Percentiles rank a stretch among this genome's conserved stretches.
Evolutionary conservation across 2,113 vertebrate genomes (phyloP).

Genomic region (Semnopithecus entellus): DNA sequence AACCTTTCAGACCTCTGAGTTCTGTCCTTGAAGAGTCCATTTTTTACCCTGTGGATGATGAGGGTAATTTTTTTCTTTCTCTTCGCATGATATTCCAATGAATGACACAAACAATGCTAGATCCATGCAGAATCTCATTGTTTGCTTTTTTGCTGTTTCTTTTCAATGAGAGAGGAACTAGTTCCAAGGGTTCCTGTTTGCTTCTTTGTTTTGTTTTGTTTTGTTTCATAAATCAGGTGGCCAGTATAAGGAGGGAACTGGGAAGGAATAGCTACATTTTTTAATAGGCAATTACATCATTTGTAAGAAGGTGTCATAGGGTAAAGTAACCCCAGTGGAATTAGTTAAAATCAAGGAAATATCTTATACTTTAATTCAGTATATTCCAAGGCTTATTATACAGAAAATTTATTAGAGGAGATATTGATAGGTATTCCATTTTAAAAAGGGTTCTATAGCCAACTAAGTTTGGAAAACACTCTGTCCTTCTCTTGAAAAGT

Average conservation of each 20-base stretch:
- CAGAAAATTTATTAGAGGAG: background rate
- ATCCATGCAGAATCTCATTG: background rate
- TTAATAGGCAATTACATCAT: background rate
- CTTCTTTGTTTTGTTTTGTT: background rate
- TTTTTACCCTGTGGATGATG: background rate
- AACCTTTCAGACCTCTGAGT: background rate
- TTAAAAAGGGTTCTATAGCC: background rate
- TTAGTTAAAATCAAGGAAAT: background rate
- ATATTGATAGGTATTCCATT: background rate
- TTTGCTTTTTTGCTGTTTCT: background rate
- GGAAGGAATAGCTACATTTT: background rate
- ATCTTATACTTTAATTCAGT: conserved; percentile 12
- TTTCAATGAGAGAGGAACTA: background rate
- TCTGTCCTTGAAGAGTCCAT: background rate
- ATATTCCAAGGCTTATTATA: background rate
- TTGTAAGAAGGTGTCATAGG: background rate
- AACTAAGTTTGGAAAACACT: background rate
- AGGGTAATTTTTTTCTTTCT: background rate
- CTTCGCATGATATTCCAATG: background rate
- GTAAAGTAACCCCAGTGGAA: background rate
- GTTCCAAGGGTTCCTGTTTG: background rate
- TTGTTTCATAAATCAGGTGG: background rate
- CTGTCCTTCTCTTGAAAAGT: background rate
- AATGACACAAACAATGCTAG: background rate
- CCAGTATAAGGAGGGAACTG: background rate